Evolutionary conservation across 2,113 vertebrate species (phyloP).

Genomic region (Gobio gobio): DNA sequence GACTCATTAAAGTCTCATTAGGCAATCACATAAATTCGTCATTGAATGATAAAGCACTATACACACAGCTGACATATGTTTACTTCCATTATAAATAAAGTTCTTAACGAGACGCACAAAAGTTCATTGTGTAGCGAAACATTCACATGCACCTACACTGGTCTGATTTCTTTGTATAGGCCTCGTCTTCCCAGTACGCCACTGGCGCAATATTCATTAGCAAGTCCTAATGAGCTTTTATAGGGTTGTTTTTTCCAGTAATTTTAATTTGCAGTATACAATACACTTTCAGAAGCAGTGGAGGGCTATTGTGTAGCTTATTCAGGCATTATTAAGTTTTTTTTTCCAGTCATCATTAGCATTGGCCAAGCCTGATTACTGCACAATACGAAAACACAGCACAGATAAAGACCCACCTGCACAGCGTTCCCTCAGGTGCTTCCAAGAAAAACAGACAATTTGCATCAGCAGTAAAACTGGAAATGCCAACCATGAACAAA

Average conservation of each 20-base stretch:
- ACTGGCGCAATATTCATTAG: conserved; percentile 51
- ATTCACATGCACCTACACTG: conserved; percentile 25
- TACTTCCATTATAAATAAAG: conserved; percentile 22
- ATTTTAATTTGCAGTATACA: conserved; percentile 42
- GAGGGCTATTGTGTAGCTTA: conserved; percentile 33
- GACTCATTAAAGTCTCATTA: not conserved
- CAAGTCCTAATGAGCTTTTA: conserved; percentile 37
- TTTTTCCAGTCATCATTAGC: conserved; percentile 36
- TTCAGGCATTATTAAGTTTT: conserved; percentile 13
- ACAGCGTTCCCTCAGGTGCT: not conserved
- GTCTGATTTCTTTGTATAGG: conserved; percentile 28
- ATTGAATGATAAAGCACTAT: not conserved
- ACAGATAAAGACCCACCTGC: conserved; percentile 46
- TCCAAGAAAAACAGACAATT: conserved; percentile 32
- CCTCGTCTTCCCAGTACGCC: conserved; percentile 16
- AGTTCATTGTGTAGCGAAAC: conserved; percentile 23
- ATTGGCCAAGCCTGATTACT: conserved; percentile 5
- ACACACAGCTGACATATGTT: conserved; percentile 2
- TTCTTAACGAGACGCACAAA: conserved; percentile 15
- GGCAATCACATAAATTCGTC: not conserved
- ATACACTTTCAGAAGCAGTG: conserved; percentile 12
- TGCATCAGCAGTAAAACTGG: not conserved
- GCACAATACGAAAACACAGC: conserved; percentile 1
- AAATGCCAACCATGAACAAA: conserved; percentile 26
- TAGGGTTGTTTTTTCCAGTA: conserved; percentile 21